phyloP scores from a whole-genome alignment of 2,113 vertebrate species.

The Microcebus tavaratra region DNA sequence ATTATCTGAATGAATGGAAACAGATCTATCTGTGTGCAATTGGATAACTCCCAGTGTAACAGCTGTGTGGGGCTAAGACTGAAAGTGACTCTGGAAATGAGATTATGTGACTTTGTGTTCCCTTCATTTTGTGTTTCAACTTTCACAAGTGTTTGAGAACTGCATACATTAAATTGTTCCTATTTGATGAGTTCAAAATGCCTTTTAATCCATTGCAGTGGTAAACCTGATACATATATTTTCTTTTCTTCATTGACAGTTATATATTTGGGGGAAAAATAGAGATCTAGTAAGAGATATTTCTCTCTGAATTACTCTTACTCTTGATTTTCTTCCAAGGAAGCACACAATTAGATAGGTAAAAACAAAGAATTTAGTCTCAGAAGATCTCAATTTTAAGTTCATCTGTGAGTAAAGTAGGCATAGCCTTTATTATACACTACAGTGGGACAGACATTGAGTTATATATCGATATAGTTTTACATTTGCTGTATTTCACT shows the following conservation, averaged over 20 bases:
- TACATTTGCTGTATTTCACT: background rate
- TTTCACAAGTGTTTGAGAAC: slow-evolving; percentile 45
- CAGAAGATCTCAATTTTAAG: background rate
- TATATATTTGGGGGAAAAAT: background rate
- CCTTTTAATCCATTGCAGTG: background rate
- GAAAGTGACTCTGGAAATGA: slow-evolving; percentile 76
- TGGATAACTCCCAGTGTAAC: slow-evolving; percentile 85
- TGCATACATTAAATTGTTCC: slow-evolving; percentile 15
- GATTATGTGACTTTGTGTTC: slow-evolving; percentile 77
- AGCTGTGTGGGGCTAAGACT: slow-evolving; percentile 83
- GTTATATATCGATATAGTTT: background rate
- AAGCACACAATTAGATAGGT: background rate
- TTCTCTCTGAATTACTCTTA: background rate
- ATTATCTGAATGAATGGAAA: slow-evolving; percentile 85
- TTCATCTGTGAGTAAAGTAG: background rate
- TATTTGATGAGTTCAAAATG: background rate
- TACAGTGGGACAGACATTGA: background rate
- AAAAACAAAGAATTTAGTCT: background rate
- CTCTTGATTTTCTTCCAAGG: background rate
- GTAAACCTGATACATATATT: background rate
- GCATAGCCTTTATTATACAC: background rate
- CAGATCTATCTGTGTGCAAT: slow-evolving; percentile 85
- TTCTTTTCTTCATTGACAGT: background rate
- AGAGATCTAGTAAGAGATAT: background rate
- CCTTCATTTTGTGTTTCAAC: slow-evolving; percentile 74